Conservation (phyloP, 2,888 invertebrate species). For the Operophtera brumata region DNA sequence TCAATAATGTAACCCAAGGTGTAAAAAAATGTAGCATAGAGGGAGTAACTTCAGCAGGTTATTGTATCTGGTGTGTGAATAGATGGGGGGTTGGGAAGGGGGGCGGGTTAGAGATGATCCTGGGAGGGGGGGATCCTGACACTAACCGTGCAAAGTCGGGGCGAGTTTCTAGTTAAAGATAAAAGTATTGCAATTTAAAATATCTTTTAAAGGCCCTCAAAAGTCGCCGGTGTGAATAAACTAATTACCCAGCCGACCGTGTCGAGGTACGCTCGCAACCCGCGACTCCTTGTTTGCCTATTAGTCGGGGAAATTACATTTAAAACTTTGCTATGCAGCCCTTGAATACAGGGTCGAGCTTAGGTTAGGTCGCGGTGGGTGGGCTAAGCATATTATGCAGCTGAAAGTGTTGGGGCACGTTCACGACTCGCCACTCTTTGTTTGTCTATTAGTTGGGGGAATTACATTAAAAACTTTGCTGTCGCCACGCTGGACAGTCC, state of each 20-base stretch:
- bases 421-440: conserved; percentile 15
- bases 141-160: no score
- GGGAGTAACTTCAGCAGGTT: no score
- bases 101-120: no score
- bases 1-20: no score
- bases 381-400: not conserved
- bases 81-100: no score
- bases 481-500: not conserved
- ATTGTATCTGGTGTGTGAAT: no score
- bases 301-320: conserved; percentile 18
- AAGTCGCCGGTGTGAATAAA: conserved; percentile 7
- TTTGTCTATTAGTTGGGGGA: conserved; percentile 27
- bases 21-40: no score
- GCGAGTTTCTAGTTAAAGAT: no score
- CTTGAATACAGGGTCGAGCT: not conserved
- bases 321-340: conserved; percentile 8
- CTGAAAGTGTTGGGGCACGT: conserved; percentile 1
- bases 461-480: conserved; percentile 14
- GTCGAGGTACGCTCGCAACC: conserved; percentile 1
- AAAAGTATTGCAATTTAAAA: no score
- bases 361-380: not conserved
- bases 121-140: no score
- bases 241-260: conserved; percentile 14
- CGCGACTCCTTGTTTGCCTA: conserved; percentile 30
- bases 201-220: not conserved